Evolutionary conservation across 1,140 invertebrate genomes (phyloP).

Genomic region (Mylabris phalerata): DNA sequence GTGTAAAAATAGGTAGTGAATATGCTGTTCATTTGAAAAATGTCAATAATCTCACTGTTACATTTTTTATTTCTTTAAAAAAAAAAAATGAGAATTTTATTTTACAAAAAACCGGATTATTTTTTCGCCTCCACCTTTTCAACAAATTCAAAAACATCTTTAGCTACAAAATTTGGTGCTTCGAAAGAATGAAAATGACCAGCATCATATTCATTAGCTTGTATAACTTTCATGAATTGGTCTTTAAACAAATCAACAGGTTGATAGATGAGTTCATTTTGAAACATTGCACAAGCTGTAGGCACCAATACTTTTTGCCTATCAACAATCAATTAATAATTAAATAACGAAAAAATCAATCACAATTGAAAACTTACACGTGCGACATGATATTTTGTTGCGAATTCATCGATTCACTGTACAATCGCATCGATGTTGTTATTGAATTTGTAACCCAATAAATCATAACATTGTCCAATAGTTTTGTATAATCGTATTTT

Average conservation of each 20-base stretch:
- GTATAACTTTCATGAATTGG: conserved; percentile 57
- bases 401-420: conserved; percentile 55
- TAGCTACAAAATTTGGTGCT: conserved; percentile 60
- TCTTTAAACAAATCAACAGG: conserved; percentile 52
- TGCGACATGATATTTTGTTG: conserved; percentile 44
- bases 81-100: too few relatives aligned
- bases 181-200: conserved; percentile 86
- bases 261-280: conserved; percentile 49
- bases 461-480: conserved; percentile 84
- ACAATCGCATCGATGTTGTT: conserved; percentile 68
- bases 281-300: conserved; percentile 55
- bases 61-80: too few relatives aligned
- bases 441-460: conserved; percentile 77
- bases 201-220: conserved; percentile 55
- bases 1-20: too few relatives aligned
- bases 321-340: conserved; percentile 32
- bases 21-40: too few relatives aligned
- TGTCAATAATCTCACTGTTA: too few relatives aligned
- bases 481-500: conserved; percentile 61
- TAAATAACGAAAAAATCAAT: not conserved
- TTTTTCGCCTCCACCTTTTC: not conserved
- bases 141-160: conserved; percentile 45
- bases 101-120: too few relatives aligned
- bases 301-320: conserved; percentile 57
- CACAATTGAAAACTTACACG: conserved; percentile 38